Conservation (phyloP, 2,113 vertebrate genomes). For the Ahaetulla prasina region DNA sequence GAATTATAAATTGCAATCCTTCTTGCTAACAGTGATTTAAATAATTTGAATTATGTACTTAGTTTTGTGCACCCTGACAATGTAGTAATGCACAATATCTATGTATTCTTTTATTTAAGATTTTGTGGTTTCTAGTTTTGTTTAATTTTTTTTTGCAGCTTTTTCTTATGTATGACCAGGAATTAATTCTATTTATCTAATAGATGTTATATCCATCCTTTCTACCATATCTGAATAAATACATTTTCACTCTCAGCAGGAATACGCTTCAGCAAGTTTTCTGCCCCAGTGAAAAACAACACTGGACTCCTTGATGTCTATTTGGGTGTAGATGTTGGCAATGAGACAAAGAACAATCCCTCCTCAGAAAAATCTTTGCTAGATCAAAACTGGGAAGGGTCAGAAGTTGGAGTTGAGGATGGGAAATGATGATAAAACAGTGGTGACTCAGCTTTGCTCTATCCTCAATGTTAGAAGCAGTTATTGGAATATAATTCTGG, state of each 20-base stretch:
- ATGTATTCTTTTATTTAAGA: not conserved
- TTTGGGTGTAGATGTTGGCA: not conserved
- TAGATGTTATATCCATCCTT: not conserved
- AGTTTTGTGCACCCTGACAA: not conserved
- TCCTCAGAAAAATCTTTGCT: not conserved
- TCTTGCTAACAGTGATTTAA: conserved; percentile 2
- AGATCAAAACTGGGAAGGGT: not conserved
- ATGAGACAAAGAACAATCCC: not conserved
- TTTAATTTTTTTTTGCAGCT: not conserved
- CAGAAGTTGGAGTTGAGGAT: not conserved
- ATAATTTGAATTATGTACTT: conserved; percentile 11
- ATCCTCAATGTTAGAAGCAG: not conserved
- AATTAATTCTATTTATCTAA: not conserved
- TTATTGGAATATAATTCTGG: not conserved
- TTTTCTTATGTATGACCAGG: not conserved
- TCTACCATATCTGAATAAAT: not conserved
- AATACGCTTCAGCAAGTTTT: not conserved
- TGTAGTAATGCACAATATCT: not conserved
- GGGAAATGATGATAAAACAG: not conserved
- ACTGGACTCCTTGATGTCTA: not conserved
- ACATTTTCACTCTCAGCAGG: not conserved
- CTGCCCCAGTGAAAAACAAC: not conserved
- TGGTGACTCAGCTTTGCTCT: not conserved
- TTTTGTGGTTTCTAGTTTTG: not conserved
- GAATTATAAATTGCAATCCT: not conserved